A percentile compares a stretch with the other conserved stretches of the same genome.
Conservation (phyloP, 1,140 invertebrate species). For the Macrotrachela quadricornifera region DNA sequence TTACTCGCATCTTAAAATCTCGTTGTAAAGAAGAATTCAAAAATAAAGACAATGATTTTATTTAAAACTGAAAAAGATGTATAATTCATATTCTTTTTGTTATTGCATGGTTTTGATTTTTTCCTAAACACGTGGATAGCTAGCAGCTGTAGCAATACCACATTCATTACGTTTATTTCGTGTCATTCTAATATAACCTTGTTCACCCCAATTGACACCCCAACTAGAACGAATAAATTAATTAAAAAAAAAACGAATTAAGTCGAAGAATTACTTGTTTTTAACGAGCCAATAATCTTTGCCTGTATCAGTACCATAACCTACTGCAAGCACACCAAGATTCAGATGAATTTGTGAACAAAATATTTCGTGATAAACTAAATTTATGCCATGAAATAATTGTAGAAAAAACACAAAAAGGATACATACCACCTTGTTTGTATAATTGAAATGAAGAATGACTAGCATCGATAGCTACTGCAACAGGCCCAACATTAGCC, state of each 20-base stretch:
- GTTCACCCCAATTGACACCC: conserved; percentile 54
- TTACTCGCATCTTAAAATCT: too few species aligned
- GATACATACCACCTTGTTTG: conserved; percentile 41
- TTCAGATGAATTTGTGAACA: conserved; percentile 40
- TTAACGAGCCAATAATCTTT: conserved; percentile 13
- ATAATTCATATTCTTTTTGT: too few species aligned
- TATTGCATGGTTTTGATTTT: too few species aligned
- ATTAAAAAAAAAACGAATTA: too few species aligned
- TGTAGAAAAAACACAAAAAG: conserved; percentile 34
- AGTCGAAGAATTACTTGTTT: conserved; percentile 6
- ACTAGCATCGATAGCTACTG: conserved; percentile 64
- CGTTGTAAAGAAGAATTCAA: too few species aligned
- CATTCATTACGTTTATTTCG: conserved; percentile 66
- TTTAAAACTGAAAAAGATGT: too few species aligned
- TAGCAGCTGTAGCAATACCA: conserved; percentile 56
- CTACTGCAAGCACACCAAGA: conserved; percentile 65
- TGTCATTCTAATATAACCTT: conserved; percentile 69
- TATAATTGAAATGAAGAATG: conserved; percentile 54
- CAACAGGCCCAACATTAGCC: conserved; percentile 58
- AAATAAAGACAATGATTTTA: too few species aligned
- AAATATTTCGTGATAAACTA: too few species aligned
- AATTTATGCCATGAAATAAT: too few species aligned
- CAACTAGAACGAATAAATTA: too few species aligned
- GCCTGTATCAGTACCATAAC: conserved; percentile 43
- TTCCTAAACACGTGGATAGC: conserved; percentile 21